Conservation (phyloP, 1,140 invertebrate species). For the Diprion similis region DNA sequence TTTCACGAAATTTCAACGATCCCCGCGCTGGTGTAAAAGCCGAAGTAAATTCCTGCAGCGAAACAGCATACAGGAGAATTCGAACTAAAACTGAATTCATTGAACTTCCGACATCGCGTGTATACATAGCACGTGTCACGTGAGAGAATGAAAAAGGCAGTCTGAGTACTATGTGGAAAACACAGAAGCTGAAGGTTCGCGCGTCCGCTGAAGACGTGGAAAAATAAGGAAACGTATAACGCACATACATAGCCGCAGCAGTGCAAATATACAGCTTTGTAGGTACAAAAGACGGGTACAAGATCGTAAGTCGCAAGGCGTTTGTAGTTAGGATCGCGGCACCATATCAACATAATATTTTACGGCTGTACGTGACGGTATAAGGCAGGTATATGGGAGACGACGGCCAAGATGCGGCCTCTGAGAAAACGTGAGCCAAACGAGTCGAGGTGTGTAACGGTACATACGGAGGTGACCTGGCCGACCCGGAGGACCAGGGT, state of each 20-base stretch:
- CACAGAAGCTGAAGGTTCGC: background rate
- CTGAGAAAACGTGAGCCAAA: conserved; percentile 2
- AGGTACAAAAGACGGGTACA: background rate
- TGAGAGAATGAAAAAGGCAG: too few relatives aligned
- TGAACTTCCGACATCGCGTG: too few relatives aligned
- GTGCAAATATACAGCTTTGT: background rate
- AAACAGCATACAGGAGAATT: too few relatives aligned
- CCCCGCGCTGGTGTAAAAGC: too few relatives aligned
- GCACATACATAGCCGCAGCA: background rate
- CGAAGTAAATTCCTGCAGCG: too few relatives aligned
- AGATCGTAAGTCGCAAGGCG: conserved; percentile 1
- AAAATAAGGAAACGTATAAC: background rate
- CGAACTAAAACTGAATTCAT: too few relatives aligned
- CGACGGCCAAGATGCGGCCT: background rate
- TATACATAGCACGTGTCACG: too few relatives aligned
- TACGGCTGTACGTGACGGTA: conserved; percentile 3
- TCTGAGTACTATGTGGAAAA: background rate
- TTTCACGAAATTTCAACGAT: too few relatives aligned
- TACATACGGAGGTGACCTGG: background rate
- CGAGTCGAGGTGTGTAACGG: background rate
- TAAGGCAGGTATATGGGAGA: background rate
- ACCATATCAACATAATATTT: background rate
- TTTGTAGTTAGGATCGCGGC: background rate
- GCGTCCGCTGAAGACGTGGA: background rate
- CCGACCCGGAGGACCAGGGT: conserved; percentile 2